Evolutionary conservation across 2,888 invertebrate genomes (phyloP).

Genomic region (Noctua janthe): DNA sequence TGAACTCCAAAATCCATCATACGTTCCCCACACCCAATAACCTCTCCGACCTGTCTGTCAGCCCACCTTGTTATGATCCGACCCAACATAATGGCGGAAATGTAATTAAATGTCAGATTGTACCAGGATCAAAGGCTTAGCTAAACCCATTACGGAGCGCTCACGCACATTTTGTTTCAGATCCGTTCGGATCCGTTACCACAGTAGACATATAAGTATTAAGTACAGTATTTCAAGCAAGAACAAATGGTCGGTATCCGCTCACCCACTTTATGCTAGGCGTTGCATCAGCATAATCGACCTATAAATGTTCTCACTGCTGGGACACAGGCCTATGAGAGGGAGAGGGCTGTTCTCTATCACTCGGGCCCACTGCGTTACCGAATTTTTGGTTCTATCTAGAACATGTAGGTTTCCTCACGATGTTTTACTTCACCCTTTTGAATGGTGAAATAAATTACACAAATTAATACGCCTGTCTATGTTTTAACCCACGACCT

Average conservation of each 20-base stretch:
- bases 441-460: neutral
- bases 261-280: neutral
- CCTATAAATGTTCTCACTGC: neutral
- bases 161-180: constrained; percentile 54
- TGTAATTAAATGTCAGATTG: constrained; percentile 72
- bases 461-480: neutral
- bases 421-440: neutral
- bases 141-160: constrained; percentile 62
- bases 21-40: constrained; percentile 36
- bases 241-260: neutral
- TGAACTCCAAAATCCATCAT: constrained; percentile 51
- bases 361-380: neutral
- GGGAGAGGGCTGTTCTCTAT: neutral
- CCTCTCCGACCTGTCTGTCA: constrained; percentile 29
- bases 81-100: constrained; percentile 63
- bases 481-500: neutral
- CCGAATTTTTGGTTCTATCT: neutral
- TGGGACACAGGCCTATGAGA: neutral
- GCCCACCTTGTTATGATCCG: constrained; percentile 61
- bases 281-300: neutral
- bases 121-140: constrained; percentile 70
- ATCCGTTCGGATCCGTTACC: constrained; percentile 14
- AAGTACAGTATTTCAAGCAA: neutral
- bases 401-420: neutral
- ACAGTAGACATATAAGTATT: neutral